A percentile compares a stretch with the other conserved stretches of the same genome.
Evolutionary conservation across 1,140 invertebrate species (phyloP).

Genomic region (Solen grandis): DNA sequence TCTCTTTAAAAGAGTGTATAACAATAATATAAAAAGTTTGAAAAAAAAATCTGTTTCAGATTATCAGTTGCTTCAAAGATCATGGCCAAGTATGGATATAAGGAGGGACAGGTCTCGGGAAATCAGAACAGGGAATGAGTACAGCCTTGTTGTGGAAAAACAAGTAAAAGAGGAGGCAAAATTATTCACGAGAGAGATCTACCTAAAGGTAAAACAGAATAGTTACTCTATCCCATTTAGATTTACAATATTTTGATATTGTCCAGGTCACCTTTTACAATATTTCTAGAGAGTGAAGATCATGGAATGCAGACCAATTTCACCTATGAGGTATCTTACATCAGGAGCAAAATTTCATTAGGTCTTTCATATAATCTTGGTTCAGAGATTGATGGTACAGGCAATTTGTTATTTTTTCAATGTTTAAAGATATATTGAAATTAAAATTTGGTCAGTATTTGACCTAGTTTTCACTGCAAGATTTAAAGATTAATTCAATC

Average conservation of each 20-base stretch:
- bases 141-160: constrained; percentile 96
- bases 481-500: no score
- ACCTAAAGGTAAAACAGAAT: constrained; percentile 73
- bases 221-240: not conserved
- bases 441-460: no score
- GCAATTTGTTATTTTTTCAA: no score
- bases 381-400: not conserved
- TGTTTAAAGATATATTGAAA: no score
- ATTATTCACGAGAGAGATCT: constrained; percentile 96
- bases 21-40: not conserved
- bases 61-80: constrained; percentile 85
- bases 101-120: constrained; percentile 98
- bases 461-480: no score
- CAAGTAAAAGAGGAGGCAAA: constrained; percentile 97
- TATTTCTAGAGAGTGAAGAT: not conserved
- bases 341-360: not conserved
- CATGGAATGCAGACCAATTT: not conserved
- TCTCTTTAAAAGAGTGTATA: no score
- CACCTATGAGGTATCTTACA: not conserved
- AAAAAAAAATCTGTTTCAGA: constrained; percentile 64
- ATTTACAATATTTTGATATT: not conserved
- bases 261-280: not conserved
- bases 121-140: constrained; percentile 98
- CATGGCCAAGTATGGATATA: constrained; percentile 99
- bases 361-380: not conserved